Evolutionary conservation across 2,113 vertebrate genomes (phyloP).

Genomic region (Crotalus viridis): DNA sequence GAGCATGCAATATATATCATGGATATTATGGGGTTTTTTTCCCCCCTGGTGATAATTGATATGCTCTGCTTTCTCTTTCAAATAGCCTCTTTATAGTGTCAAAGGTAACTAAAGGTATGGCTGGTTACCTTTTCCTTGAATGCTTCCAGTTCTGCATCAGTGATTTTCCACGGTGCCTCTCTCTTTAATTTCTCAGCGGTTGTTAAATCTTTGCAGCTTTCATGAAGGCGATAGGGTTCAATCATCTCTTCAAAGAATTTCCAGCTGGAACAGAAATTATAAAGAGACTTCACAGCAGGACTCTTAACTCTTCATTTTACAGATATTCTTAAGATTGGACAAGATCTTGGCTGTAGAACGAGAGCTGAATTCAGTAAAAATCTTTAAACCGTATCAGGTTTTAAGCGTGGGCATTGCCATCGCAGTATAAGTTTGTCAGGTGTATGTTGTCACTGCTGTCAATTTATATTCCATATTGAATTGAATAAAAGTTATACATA

Average conservation of each 20-base stretch:
- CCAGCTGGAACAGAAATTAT: conserved; percentile 79
- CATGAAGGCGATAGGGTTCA: conserved; percentile 88
- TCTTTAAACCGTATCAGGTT: conserved; percentile 27
- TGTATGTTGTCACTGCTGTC: background rate
- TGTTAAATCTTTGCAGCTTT: conserved; percentile 81
- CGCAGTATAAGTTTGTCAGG: background rate
- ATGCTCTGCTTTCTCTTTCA: conserved; percentile 31
- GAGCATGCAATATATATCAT: background rate
- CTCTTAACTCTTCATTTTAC: conserved; percentile 63
- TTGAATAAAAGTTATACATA: background rate
- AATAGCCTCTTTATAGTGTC: conserved; percentile 33
- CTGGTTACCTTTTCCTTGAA: conserved; percentile 90
- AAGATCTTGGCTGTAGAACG: conserved; percentile 47
- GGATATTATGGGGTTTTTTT: background rate
- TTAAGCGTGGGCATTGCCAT: conserved; percentile 13
- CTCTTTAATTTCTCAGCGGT: conserved; percentile 84
- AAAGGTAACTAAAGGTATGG: conserved; percentile 41
- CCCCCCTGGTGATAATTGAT: background rate
- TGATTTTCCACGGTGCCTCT: conserved; percentile 91
- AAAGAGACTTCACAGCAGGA: conserved; percentile 66
- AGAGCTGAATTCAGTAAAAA: conserved; percentile 53
- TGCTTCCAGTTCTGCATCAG: conserved; percentile 85
- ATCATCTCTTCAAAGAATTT: conserved; percentile 95
- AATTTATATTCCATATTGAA: background rate
- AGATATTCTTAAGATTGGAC: conserved; percentile 43